Evolutionary conservation across 2,797 vertebrate species (phyloP).

Genomic region (Capromys pilorides): DNA sequence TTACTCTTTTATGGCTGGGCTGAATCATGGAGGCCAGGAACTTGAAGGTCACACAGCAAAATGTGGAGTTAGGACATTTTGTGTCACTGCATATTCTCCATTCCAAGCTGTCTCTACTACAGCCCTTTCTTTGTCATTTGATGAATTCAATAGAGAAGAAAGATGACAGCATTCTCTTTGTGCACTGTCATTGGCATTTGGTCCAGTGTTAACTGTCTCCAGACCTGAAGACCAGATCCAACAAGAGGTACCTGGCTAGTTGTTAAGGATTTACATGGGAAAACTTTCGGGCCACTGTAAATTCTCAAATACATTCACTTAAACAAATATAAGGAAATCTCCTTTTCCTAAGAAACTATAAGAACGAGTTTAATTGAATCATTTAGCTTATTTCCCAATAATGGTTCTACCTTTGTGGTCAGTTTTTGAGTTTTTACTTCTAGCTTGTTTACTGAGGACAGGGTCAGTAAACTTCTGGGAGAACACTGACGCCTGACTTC

Average conservation of each 20-base stretch:
- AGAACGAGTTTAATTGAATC: constrained; percentile 36
- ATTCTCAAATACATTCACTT: neutral
- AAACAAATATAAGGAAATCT: neutral
- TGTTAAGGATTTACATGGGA: neutral
- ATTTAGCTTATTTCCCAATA: neutral
- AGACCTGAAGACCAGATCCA: neutral
- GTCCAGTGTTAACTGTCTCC: neutral
- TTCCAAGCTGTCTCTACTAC: neutral
- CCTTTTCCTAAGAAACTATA: constrained; percentile 24
- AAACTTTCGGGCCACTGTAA: neutral
- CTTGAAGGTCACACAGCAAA: neutral
- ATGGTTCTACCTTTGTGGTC: constrained; percentile 14
- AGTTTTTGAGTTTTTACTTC: constrained; percentile 35
- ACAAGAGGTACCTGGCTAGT: neutral
- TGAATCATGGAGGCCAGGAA: constrained; percentile 29
- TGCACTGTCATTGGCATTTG: neutral
- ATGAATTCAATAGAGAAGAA: neutral
- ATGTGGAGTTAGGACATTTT: neutral
- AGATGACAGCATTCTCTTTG: neutral
- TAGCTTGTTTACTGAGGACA: neutral
- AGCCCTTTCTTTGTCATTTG: neutral
- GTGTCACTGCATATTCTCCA: neutral
- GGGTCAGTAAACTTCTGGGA: neutral
- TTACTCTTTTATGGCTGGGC: constrained; percentile 51
- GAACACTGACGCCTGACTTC: constrained; percentile 16